Evolutionary conservation across 2,113 vertebrate species (phyloP).

Genomic region (Toxostoma redivivum): DNA sequence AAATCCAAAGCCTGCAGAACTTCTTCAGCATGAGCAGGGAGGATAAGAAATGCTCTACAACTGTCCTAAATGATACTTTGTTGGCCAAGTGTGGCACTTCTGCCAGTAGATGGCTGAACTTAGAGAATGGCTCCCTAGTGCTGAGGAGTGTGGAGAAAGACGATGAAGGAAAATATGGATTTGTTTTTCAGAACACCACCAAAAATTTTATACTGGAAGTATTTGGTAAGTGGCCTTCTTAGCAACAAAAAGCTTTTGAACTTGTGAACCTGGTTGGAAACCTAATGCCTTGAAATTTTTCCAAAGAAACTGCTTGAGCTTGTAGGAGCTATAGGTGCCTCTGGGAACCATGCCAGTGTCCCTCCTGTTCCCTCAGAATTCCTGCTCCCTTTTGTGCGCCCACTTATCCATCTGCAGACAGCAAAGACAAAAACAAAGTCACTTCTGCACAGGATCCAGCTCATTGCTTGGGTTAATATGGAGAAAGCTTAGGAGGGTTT

Average conservation of each 20-base stretch:
- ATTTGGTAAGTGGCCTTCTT: slow-evolving; percentile 47
- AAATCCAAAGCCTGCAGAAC: background rate
- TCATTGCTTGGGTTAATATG: background rate
- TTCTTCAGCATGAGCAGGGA: slow-evolving; percentile 4
- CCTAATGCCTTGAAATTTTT: background rate
- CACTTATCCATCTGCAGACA: background rate
- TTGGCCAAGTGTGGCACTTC: background rate
- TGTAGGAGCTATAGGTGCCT: background rate
- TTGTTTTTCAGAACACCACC: background rate
- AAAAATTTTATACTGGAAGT: slow-evolving; percentile 1
- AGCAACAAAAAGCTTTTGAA: background rate
- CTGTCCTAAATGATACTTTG: background rate
- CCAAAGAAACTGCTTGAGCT: background rate
- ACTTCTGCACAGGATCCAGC: background rate
- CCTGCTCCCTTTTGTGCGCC: background rate
- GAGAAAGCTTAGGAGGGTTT: background rate
- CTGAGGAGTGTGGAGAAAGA: slow-evolving; percentile 17
- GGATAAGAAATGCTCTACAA: background rate
- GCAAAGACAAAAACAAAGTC: background rate
- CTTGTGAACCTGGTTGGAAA: background rate
- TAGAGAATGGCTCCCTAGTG: slow-evolving; percentile 17
- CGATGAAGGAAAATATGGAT: background rate
- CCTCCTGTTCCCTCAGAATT: background rate
- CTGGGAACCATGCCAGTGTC: background rate
- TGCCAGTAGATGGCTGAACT: background rate